phyloP scores from a whole-genome alignment of 2,888 invertebrate species.

The Cryptus viduatorius region DNA sequence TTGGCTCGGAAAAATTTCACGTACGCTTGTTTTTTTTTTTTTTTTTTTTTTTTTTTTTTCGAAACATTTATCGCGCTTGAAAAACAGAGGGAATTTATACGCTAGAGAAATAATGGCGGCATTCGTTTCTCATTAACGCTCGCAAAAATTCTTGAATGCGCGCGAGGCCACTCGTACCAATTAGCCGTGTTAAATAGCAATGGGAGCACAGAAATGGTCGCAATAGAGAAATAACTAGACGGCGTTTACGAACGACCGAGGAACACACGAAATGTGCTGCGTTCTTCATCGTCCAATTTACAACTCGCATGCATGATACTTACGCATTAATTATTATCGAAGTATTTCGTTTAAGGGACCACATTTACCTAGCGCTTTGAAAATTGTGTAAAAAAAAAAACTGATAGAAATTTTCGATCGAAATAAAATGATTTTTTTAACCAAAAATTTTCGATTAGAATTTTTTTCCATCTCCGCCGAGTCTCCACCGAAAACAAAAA shows the following conservation, averaged over 20 bases:
- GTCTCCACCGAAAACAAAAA: too few relatives aligned
- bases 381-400: too few relatives aligned
- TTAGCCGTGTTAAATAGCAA: conserved; percentile 1
- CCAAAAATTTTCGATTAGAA: too few relatives aligned
- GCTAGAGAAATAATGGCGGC: conserved; percentile 7
- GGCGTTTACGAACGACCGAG: not conserved
- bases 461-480: too few relatives aligned
- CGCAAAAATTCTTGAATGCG: not conserved
- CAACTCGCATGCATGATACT: not conserved
- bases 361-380: too few relatives aligned
- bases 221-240: not conserved
- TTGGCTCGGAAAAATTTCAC: not conserved
- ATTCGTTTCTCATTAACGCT: conserved; percentile 7
- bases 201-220: not conserved
- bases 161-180: not conserved
- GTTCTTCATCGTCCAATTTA: not conserved
- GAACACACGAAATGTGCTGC: not conserved
- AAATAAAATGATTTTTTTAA: too few relatives aligned
- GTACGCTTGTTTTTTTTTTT: not conserved
- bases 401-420: too few relatives aligned
- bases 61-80: not conserved
- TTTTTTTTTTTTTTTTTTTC: not conserved
- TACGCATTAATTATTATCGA: not conserved
- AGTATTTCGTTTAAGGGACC: too few relatives aligned
- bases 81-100: conserved; percentile 3